These are phyloP conservation scores for Squalus acanthias DNA, from an alignment of 2,797 vertebrate genomes.

Conservation along the genomic window DNA sequence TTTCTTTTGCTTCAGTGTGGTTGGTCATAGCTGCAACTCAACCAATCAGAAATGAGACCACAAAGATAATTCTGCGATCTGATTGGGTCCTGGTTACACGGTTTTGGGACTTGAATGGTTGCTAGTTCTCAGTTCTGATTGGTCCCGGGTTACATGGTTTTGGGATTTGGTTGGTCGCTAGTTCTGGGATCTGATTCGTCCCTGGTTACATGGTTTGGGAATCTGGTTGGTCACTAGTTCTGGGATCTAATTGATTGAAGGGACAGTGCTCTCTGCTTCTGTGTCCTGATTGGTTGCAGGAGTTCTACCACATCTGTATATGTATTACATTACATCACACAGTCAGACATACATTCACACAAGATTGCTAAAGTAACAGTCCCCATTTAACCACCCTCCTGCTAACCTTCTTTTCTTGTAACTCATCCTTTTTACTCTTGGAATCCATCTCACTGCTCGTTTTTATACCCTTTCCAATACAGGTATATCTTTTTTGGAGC, in stretches of 20 bases:
- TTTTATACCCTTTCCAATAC: not conserved
- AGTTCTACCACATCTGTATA: too few relatives aligned
- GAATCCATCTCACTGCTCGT: not conserved
- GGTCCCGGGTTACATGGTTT: too few relatives aligned
- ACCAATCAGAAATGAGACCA: too few relatives aligned
- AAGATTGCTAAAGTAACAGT: not conserved
- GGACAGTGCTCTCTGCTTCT: not conserved
- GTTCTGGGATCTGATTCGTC: too few relatives aligned
- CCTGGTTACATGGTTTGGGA: not conserved
- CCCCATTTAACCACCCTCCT: not conserved
- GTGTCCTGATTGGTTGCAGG: too few relatives aligned
- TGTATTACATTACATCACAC: not conserved
- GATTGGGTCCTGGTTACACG: too few relatives aligned
- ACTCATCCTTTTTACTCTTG: not conserved
- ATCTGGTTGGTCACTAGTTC: not conserved
- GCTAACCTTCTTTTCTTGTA: not conserved
- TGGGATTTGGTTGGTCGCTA: too few relatives aligned
- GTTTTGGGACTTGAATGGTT: too few relatives aligned
- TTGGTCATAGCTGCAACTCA: too few relatives aligned
- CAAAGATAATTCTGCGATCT: too few relatives aligned
- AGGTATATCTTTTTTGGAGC: not conserved
- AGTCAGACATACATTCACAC: not conserved
- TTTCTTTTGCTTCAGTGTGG: too few relatives aligned
- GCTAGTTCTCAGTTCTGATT: too few relatives aligned
- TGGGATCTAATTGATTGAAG: not conserved